Percentiles rank a stretch among this genome's conserved stretches.
These are phyloP conservation scores for Stegostoma tigrinum DNA, from an alignment of 2,113 vertebrate genomes.

Conservation along the genomic window DNA sequence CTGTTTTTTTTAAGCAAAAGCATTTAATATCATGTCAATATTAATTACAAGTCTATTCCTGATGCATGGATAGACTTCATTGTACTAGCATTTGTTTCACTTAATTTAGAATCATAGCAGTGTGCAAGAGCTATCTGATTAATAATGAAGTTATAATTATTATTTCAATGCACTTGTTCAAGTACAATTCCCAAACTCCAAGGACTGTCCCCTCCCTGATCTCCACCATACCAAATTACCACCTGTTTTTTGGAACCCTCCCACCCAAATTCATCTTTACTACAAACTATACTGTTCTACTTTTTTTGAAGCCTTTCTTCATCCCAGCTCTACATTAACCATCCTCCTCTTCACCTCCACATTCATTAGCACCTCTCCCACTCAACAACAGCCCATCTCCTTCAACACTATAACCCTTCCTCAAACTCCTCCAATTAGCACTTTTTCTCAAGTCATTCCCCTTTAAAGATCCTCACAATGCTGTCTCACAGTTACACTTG, in stretches of 20 bases:
- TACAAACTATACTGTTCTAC: background rate
- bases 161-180: background rate
- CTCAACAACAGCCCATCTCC: background rate
- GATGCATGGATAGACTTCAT: background rate
- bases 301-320: too few relatives aligned
- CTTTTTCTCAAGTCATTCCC: background rate
- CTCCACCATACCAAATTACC: background rate
- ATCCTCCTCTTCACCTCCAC: background rate
- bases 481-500: background rate
- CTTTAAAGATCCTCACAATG: background rate
- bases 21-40: background rate
- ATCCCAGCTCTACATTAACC: background rate
- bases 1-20: background rate
- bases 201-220: background rate
- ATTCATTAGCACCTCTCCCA: background rate
- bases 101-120: background rate
- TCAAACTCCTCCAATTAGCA: background rate
- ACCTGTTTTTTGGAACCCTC: background rate
- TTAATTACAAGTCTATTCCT: background rate
- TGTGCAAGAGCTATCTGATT: background rate
- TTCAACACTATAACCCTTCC: too few relatives aligned
- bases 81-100: background rate
- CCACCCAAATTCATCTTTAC: background rate
- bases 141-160: background rate
- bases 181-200: background rate